Evolutionary conservation across 2,888 invertebrate species (phyloP).

Genomic region (Scaptomyza caliginosa): DNA sequence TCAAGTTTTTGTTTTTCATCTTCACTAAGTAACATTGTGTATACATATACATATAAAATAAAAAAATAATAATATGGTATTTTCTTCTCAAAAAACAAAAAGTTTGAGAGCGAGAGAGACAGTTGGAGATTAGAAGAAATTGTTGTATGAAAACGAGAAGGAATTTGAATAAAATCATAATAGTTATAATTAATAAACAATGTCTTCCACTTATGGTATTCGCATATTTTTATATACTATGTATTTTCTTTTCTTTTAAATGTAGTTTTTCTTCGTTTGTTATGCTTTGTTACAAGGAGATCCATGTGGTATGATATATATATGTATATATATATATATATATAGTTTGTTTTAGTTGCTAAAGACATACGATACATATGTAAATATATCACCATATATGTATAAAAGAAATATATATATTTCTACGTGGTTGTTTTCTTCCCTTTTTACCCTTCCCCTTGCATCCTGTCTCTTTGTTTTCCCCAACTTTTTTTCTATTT

Average conservation of each 20-base stretch:
- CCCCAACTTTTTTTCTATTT: constrained; percentile 7
- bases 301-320: constrained; percentile 50
- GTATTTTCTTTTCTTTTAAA: constrained; percentile 36
- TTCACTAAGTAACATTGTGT: constrained; percentile 70
- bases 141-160: constrained; percentile 14
- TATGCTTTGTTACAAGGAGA: constrained; percentile 54
- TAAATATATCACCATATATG: constrained; percentile 8
- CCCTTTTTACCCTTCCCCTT: constrained; percentile 1
- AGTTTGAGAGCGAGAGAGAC: constrained; percentile 39
- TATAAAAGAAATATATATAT: constrained; percentile 29
- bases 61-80: constrained; percentile 63
- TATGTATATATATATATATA: constrained; percentile 5
- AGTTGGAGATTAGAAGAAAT: constrained; percentile 26
- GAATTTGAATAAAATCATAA: constrained; percentile 15
- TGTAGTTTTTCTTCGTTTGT: constrained; percentile 30
- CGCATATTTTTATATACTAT: constrained; percentile 15
- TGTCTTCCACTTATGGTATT: constrained; percentile 48
- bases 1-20: constrained; percentile 15
- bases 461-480: constrained; percentile 18
- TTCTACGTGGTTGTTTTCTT: constrained; percentile 3
- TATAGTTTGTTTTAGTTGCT: constrained; percentile 14
- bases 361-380: constrained; percentile 32
- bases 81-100: constrained; percentile 37
- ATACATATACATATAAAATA: constrained; percentile 71
- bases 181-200: constrained; percentile 36